These are phyloP conservation scores for Nemoura dubitans DNA, from an alignment of 2,888 invertebrate species.

Conservation along the genomic window DNA sequence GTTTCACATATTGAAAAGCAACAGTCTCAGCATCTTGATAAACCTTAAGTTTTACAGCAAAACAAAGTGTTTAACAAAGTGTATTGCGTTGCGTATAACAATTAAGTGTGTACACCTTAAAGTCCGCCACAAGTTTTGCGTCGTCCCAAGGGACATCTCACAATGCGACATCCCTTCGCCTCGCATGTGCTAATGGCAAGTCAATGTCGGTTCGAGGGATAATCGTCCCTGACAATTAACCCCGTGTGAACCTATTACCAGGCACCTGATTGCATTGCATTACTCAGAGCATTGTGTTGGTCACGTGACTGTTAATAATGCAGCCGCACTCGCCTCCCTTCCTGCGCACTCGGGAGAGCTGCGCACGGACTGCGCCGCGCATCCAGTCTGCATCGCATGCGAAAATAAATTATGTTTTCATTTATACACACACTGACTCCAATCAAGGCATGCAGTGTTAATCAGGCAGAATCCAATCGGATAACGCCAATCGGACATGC, in stretches of 20 bases:
- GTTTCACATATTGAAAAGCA: background rate
- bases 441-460: background rate
- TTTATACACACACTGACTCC: background rate
- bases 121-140: too few species aligned
- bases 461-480: background rate
- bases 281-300: background rate
- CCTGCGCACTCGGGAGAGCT: background rate
- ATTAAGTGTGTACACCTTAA: too few species aligned
- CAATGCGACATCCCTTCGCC: background rate
- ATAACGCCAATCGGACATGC: background rate
- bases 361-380: too few species aligned
- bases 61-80: too few species aligned
- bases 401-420: background rate
- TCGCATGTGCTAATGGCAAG: background rate
- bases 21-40: background rate
- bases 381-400: too few species aligned
- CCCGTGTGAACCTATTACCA: background rate
- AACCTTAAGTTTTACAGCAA: too few species aligned
- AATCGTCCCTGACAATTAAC: background rate
- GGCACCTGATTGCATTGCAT: background rate
- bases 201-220: background rate
- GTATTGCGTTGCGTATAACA: too few species aligned
- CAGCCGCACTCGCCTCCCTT: background rate
- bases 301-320: background rate
- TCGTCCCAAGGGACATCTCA: too few species aligned